phyloP scores from a whole-genome alignment of 92 coral and sea anemone genomes.

The Hydrozoanthus gracilis region DNA sequence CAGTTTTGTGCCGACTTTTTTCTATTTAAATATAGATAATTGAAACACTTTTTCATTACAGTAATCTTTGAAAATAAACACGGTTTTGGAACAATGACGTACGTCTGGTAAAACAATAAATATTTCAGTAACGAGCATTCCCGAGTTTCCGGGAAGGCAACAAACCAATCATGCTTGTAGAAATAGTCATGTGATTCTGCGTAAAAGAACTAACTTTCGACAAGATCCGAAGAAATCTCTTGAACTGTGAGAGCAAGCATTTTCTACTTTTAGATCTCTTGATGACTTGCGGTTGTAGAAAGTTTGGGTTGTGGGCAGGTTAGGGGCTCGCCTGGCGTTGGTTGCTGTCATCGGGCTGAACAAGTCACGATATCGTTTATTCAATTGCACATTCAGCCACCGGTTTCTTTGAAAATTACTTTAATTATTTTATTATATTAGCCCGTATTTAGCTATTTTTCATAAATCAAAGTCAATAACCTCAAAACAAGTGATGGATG shows the following conservation, averaged over 20 bases:
- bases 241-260: background rate
- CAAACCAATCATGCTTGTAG: constrained; percentile 12
- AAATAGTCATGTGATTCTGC: background rate
- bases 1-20: background rate
- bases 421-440: background rate
- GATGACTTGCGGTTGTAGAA: background rate
- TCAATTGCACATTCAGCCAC: background rate
- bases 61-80: background rate
- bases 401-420: background rate
- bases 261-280: constrained; percentile 7
- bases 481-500: too few species aligned
- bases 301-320: background rate
- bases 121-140: background rate
- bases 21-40: background rate
- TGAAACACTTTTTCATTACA: background rate
- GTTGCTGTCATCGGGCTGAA: constrained; percentile 7
- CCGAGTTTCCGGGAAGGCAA: background rate
- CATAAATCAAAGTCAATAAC: background rate
- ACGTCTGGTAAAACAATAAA: background rate
- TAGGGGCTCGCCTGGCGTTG: constrained; percentile 15
- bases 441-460: background rate
- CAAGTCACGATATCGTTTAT: constrained; percentile 15
- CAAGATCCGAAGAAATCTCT: background rate
- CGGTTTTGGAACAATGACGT: background rate
- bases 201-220: background rate